Base-by-base conservation (phyloP, 1,140 invertebrate genomes). In the Lethrus apterus region DNA sequence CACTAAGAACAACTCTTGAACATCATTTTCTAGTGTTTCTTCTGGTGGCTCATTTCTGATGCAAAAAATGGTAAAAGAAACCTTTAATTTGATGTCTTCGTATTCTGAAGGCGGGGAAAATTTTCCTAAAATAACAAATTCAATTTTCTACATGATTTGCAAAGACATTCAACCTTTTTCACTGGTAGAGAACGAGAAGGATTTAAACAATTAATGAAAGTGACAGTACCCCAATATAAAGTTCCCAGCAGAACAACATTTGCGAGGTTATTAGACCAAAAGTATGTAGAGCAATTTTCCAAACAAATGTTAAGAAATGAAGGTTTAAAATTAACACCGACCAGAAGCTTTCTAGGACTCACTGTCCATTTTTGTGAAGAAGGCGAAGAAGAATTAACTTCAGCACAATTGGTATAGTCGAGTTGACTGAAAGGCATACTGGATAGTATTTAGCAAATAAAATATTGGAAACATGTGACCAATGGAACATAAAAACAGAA, bases 151-250 rank as follows among this genome's bases (percentile, higher is more conserved):
- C 21, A 65, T 70, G 60, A 59, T 68, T 2, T 63, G 59, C 41
- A 65, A 60, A 54, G 64, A 67, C 42, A 33, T 60, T 57, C 54
- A 63, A 43, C 59, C 65, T 18, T 63, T 69, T 33, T 51, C 47
- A 36, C 57, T 60, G 8, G 59, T 68, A 34, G 58, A 70, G 55
- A 62, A 62, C 51, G n/a, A n/a, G 57, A 63, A 41, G 62, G 63
- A n/a, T 71, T 70, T 42, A 34, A 46, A 11, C 54, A 59, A 50
- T 42, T 68, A 4, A 51, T 69, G 38, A 68, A 62, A 53, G 50
- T 51, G 32, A 32, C 51, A 35, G 58, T 53, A 18, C 67, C 63
- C 23, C 51, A 59, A 21, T 69, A 65, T 53, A 63, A 67, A 44
- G 36, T 64, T 36, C 64, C 67, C 10, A 57, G 31, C 40, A 57